These are phyloP conservation scores for Ceratina australensis DNA, from an alignment of 1,140 invertebrate species.

Conservation along the genomic window DNA sequence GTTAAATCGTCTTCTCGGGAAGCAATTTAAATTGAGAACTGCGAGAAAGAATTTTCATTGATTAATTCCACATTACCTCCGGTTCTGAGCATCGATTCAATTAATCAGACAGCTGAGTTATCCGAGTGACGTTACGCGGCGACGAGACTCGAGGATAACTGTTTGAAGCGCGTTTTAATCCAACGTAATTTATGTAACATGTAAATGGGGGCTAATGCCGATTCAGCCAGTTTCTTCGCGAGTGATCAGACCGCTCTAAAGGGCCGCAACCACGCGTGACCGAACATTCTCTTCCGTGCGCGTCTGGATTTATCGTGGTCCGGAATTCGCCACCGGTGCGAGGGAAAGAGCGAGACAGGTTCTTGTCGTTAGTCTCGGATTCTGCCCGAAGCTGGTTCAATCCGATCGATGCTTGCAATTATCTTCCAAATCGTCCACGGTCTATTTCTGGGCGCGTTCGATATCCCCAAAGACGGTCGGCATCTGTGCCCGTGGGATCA, in stretches of 20 bases:
- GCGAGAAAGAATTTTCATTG: not conserved
- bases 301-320: constrained; percentile 52
- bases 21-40: not conserved
- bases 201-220: constrained; percentile 49
- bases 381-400: constrained; percentile 32
- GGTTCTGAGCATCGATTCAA: not conserved
- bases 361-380: constrained; percentile 42
- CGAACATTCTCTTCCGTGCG: constrained; percentile 74
- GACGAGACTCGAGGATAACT: constrained; percentile 20
- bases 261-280: constrained; percentile 74
- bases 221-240: constrained; percentile 46
- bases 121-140: not conserved
- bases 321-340: constrained; percentile 42
- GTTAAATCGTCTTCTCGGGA: not conserved
- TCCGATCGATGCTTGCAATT: constrained; percentile 44
- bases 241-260: constrained; percentile 60
- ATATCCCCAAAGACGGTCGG: not conserved
- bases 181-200: constrained; percentile 44
- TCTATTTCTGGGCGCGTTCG: constrained; percentile 41
- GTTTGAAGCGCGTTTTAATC: constrained; percentile 20
- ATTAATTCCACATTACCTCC: too few relatives aligned
- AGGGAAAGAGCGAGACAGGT: not conserved
- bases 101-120: not conserved
- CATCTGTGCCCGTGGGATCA: constrained; percentile 7
- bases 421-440: constrained; percentile 40